Evolutionary conservation across 2,888 invertebrate genomes (phyloP), one percentile per base, ranked within the genome.

Genomic region (Hoplodrina blanda): DNA sequence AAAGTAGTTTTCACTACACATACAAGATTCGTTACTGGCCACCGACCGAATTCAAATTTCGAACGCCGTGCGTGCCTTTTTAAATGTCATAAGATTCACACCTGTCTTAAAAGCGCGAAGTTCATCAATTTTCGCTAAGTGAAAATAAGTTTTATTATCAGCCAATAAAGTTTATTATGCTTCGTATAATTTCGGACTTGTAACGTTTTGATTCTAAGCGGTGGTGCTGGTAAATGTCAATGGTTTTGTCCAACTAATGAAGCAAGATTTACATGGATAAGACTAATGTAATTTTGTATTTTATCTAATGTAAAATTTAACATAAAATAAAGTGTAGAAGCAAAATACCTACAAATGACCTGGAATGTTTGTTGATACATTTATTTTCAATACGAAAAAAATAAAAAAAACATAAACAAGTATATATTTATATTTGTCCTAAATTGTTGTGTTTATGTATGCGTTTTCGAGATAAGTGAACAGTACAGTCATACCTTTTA

Each of bases 161-260:
- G 0, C 0, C 0, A 0, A 6, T 80, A 84, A 52, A 57, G 61
- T 68, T 61, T 25, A 55, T 20, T 64, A 63, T 79, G 1, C 37
- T 17, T 55, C 78, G 33, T 10, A 15, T 0, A 0, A 7, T 55
- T 56, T 52, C 2, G 73, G 13, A 70, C 66, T 87, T 91, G 73
- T 11, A 77, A 70, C 87, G 46, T 88, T 91, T 85, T 57, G 73
- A 61, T 57, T 72, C 55, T 66, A 72, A 66, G 63, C 19, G 59
- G 62, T 75, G 81, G 89, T 15, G 5, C 17, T 90, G 91, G 91
- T 94, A 92, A 94, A 95, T 94, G 94, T 94, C 95, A 93, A 93
- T 94, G 94, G 94, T 92, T 94, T 92, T 93, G 93, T 94, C 83
- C 89, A 83, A 85, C 92, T 95, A 95, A 95, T 94, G 95, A 95